phyloP scores from a whole-genome alignment of 2,797 vertebrate species.

The Denticeps clupeoides region DNA sequence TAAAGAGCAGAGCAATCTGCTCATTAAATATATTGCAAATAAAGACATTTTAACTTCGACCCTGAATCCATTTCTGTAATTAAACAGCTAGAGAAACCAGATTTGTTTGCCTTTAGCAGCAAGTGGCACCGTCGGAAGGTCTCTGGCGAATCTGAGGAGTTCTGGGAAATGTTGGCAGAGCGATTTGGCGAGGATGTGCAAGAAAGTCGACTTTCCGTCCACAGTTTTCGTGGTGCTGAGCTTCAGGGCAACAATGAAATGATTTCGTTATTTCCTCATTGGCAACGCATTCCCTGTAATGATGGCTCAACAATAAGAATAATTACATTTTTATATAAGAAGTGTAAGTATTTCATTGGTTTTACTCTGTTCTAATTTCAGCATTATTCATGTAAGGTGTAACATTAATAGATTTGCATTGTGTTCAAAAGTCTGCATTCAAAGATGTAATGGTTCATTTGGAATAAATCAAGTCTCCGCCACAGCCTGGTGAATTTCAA shows the following conservation, averaged over 20 bases:
- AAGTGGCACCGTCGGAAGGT: slow-evolving; percentile 81
- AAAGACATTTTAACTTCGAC: too few species aligned
- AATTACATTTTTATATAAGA: background rate
- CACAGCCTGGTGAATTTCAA: too few species aligned
- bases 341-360: too few species aligned
- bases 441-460: too few species aligned
- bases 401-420: slow-evolving; percentile 3
- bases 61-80: background rate
- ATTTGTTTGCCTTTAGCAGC: slow-evolving; percentile 96
- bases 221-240: slow-evolving; percentile 96
- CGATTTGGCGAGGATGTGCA: slow-evolving; percentile 97
- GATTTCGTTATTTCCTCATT: too few species aligned
- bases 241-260: slow-evolving; percentile 43
- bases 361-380: background rate
- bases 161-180: slow-evolving; percentile 96
- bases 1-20: too few species aligned
- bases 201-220: slow-evolving; percentile 93
- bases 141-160: slow-evolving; percentile 87
- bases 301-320: background rate
- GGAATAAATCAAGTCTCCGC: too few species aligned
- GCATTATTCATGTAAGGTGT: background rate
- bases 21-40: too few species aligned
- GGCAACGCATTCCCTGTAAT: too few species aligned
- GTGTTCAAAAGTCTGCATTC: slow-evolving; percentile 1
- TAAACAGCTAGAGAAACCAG: too few species aligned